Base-by-base conservation (phyloP, 2,888 invertebrate species). In the Apocheima hispidaria region DNA sequence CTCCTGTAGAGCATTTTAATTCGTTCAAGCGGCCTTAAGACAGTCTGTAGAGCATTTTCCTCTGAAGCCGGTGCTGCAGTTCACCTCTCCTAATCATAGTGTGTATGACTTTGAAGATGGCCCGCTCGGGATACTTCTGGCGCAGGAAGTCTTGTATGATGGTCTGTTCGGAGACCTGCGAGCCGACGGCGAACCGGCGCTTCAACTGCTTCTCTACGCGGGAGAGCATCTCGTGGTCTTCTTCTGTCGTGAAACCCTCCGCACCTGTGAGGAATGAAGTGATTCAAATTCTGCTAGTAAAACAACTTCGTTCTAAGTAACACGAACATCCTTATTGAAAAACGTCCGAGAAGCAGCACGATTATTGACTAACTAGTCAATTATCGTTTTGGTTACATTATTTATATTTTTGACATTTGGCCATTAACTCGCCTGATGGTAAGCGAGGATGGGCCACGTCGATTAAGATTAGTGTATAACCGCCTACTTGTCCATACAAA, bases 191-290 rank as follows among this genome's bases (percentile, higher is more conserved):
- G 86, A 99, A 99, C 60, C 99, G 94, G 55, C 96, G 95, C 88
- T 99, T 99, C 60, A 99, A 84, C 84, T 99, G 99, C 78, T 96
- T 97, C 84, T 99, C 99, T 67, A 99, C 96, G 5, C 98, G 95
- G 38, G 95, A 94, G 33, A 99, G 83, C 85, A 96, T 95, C 80
- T 99, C 98, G 76, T 98, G 97, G 84, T 99, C 99, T 84, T 98
- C 98, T 74, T 97, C 96, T 0, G 98, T 95, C 0, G 99, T 98
- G 83, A 99, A 99, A 7, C 99, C 99, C 94, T 99, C 99, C n/a
- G 97, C 98, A 44, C 98, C 98, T 97, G 75, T 16, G 66, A 38
- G 28, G 10, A 35, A 46, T 30, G n/a, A 28, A 10, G 38, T 20
- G 33, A 9, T 16, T 10, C 18, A 38, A 18, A 38, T 20, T 7